Evolutionary conservation across 2,888 invertebrate genomes (phyloP).

Genomic region (Plebejus melissa): DNA sequence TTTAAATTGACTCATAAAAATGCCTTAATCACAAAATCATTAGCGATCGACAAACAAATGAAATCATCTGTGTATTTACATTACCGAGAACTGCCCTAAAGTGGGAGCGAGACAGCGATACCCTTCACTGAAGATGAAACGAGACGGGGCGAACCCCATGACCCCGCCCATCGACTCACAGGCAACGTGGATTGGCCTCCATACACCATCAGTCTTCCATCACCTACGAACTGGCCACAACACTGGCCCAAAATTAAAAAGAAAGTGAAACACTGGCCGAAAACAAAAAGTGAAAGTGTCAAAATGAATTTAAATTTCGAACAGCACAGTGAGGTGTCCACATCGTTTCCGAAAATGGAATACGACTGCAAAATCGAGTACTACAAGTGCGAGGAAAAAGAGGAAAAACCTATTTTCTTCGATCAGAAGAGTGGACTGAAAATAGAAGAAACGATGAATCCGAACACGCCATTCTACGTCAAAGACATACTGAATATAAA

Average conservation of each 20-base stretch:
- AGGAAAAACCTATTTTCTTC: slow-evolving; percentile 44
- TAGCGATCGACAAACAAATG: slow-evolving; percentile 51
- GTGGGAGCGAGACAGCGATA: slow-evolving; percentile 43
- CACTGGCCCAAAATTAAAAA: slow-evolving; percentile 51
- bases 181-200: slow-evolving; percentile 64
- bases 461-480: slow-evolving; percentile 65
- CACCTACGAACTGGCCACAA: slow-evolving; percentile 59
- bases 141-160: slow-evolving; percentile 43
- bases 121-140: slow-evolving; percentile 36
- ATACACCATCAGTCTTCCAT: slow-evolving; percentile 67
- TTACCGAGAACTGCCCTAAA: slow-evolving; percentile 55
- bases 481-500: slow-evolving; percentile 67
- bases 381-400: slow-evolving; percentile 50
- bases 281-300: slow-evolving; percentile 45
- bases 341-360: slow-evolving; percentile 58
- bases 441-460: slow-evolving; percentile 46
- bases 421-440: slow-evolving; percentile 52
- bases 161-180: slow-evolving; percentile 58
- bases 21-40: slow-evolving; percentile 38
- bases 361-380: slow-evolving; percentile 58
- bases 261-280: slow-evolving; percentile 39
- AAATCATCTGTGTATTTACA: slow-evolving; percentile 72
- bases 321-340: slow-evolving; percentile 63
- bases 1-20: slow-evolving; percentile 28
- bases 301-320: slow-evolving; percentile 60